Evolutionary conservation across 2,888 invertebrate genomes (phyloP), one percentile per base, ranked within the genome.

Genomic region (Andrena bicolor): DNA sequence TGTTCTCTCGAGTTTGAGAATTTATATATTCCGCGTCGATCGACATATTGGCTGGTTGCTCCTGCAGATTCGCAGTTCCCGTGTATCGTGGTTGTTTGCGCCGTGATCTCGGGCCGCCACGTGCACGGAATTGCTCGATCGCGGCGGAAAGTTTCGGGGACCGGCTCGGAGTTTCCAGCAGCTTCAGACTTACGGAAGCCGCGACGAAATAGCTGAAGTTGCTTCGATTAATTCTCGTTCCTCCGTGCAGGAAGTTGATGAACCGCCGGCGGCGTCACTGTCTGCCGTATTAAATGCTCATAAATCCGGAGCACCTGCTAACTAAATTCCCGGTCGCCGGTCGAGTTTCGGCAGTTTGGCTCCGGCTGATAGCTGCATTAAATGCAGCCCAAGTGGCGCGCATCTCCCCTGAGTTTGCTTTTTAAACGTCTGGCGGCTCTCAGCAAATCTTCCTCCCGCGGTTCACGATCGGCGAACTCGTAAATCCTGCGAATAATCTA

Each of bases 221-320:
- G 87, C 87, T 87, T 88, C 90, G 91, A 92, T 91, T 91, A 91
- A 91, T 92, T 87, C 91, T 87, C 88, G 88, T 91, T 90, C 87
- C 89, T 82, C 86, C 81, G 84, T 5, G 84, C 82, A 51, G 85
- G 83, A 90, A 90, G 89, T 91, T 88, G 91, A 90, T 88, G 88
- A 86, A 85, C 83, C 89, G 86, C 84, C 86, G 72, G 73, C 76
- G 85, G 87, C 84, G 48, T 78, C 70, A 26, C 56, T 68, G 65
- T 74, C 74, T 56, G 49, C 82, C 82, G 76, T 82, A 83, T 82
- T 76, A 76, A 83, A 82, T 76, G 76, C 82, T 66, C 82, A 76
- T 83, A 83, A 83, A 83, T 76, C 69, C 82, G 56, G 56, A 73
- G 56, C 82, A 76, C 82, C 82, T 76, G 82, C 83, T 76, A 70